These are phyloP conservation scores for Furcula furcula DNA, from an alignment of 2,888 invertebrate species.

Conservation along the genomic window DNA sequence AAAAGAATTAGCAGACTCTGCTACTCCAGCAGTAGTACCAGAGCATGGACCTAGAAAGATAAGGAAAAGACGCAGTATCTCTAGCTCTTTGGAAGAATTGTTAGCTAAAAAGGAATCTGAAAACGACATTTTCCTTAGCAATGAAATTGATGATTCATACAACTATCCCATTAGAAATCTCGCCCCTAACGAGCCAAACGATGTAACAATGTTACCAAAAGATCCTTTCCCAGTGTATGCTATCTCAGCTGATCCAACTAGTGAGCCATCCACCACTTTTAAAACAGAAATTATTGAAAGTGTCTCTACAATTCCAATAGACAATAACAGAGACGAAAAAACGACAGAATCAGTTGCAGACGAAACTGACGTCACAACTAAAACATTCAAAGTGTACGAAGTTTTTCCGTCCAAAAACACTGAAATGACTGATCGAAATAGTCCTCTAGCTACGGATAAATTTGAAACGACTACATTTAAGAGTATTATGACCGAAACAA, in stretches of 20 bases:
- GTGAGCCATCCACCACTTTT: constrained; percentile 29
- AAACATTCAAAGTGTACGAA: constrained; percentile 64
- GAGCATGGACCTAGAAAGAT: constrained; percentile 84
- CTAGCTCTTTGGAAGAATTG: constrained; percentile 65
- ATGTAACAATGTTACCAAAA: constrained; percentile 29
- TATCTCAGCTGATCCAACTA: constrained; percentile 38
- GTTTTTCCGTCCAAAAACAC: constrained; percentile 54
- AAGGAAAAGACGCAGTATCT: constrained; percentile 56
- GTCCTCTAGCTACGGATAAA: constrained; percentile 29
- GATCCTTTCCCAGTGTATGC: constrained; percentile 39
- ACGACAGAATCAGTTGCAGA: constrained; percentile 42
- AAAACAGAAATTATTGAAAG: constrained; percentile 60
- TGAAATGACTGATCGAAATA: constrained; percentile 35
- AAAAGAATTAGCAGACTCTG: constrained; percentile 78
- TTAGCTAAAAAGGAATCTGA: constrained; percentile 57
- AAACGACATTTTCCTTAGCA: constrained; percentile 69
- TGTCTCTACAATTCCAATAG: constrained; percentile 64
- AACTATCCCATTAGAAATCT: constrained; percentile 42
- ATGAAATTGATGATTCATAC: constrained; percentile 72
- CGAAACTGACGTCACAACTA: constrained; percentile 58
- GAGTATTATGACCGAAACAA: constrained; percentile 60
- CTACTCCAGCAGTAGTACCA: constrained; percentile 82
- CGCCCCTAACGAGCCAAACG: constrained; percentile 40
- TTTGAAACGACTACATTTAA: constrained; percentile 47
- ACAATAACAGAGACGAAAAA: constrained; percentile 39